Conservation (phyloP, 2,113 vertebrate species). For the Pogona vitticeps region DNA sequence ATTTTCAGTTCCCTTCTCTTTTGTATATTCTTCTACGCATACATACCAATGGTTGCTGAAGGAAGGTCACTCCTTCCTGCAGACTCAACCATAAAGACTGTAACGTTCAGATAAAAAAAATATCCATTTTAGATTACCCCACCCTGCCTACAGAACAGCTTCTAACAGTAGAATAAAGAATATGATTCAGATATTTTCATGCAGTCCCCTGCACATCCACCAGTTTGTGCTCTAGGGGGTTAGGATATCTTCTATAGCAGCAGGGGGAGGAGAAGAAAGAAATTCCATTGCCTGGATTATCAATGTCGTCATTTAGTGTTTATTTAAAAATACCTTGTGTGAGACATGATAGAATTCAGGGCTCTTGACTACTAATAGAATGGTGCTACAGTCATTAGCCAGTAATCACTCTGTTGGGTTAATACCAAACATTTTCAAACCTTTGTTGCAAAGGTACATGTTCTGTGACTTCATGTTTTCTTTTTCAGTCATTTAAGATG, state of each 20-base stretch:
- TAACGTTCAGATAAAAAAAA: background rate
- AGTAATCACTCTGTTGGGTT: background rate
- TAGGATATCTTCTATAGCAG: background rate
- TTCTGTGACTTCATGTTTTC: slow-evolving; percentile 14
- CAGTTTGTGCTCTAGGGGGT: background rate
- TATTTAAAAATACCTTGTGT: background rate
- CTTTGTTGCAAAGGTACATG: background rate
- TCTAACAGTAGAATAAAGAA: too few relatives aligned
- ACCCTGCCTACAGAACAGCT: background rate
- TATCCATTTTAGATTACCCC: background rate
- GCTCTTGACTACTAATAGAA: background rate
- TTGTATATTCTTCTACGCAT: too few relatives aligned
- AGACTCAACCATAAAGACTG: background rate
- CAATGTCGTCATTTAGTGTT: too few relatives aligned
- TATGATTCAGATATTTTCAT: background rate
- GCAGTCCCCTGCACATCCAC: too few relatives aligned
- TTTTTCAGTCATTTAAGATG: slow-evolving; percentile 50
- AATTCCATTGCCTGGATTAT: too few relatives aligned
- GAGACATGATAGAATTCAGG: background rate
- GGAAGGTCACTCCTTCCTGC: too few relatives aligned
- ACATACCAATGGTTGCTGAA: background rate
- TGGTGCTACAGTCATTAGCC: background rate
- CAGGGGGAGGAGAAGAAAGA: too few relatives aligned
- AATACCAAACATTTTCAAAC: background rate
- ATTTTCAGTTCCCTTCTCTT: too few relatives aligned